Evolutionary conservation across 1,140 invertebrate species (phyloP).

Genomic region (Vollenhovia emeryi): DNA sequence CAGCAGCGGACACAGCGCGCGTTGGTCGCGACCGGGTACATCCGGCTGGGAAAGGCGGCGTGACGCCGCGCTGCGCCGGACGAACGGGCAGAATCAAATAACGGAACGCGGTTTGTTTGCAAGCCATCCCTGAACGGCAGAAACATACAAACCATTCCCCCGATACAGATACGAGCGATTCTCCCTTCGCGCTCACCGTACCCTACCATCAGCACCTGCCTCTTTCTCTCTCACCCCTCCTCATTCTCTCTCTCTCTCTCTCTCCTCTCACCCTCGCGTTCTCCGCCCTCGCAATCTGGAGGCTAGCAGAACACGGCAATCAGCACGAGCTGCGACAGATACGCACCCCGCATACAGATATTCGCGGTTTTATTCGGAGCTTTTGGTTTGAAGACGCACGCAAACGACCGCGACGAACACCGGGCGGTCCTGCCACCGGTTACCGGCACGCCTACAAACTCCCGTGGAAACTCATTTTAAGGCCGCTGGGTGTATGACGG

Average conservation of each 20-base stretch:
- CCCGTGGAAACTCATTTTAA: conserved; percentile 72
- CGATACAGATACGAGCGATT: conserved; percentile 56
- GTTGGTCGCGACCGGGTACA: conserved; percentile 57
- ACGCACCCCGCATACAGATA: conserved; percentile 73
- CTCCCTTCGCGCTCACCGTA: conserved; percentile 20
- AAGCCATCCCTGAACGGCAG: conserved; percentile 73
- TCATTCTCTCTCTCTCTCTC: background rate
- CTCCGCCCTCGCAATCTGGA: conserved; percentile 55
- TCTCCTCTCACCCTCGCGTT: background rate
- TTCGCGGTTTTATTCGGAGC: conserved; percentile 71
- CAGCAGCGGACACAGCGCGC: conserved; percentile 32
- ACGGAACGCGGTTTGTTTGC: conserved; percentile 80
- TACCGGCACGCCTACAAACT: conserved; percentile 8
- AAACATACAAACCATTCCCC: conserved; percentile 68
- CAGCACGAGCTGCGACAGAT: conserved; percentile 66
- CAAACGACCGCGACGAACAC: conserved; percentile 26
- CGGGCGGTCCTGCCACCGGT: background rate
- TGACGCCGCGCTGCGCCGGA: conserved; percentile 14
- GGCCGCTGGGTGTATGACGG: conserved; percentile 65
- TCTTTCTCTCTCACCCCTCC: background rate
- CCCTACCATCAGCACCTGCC: background rate
- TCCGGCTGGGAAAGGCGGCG: conserved; percentile 64
- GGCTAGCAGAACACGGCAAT: conserved; percentile 69
- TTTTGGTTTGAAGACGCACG: conserved; percentile 71
- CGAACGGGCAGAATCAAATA: conserved; percentile 76